A percentile compares a stretch with the other conserved stretches of the same genome.
These are phyloP conservation scores for Branchinecta lynchi DNA, from an alignment of 1,140 invertebrate species.

Conservation along the genomic window DNA sequence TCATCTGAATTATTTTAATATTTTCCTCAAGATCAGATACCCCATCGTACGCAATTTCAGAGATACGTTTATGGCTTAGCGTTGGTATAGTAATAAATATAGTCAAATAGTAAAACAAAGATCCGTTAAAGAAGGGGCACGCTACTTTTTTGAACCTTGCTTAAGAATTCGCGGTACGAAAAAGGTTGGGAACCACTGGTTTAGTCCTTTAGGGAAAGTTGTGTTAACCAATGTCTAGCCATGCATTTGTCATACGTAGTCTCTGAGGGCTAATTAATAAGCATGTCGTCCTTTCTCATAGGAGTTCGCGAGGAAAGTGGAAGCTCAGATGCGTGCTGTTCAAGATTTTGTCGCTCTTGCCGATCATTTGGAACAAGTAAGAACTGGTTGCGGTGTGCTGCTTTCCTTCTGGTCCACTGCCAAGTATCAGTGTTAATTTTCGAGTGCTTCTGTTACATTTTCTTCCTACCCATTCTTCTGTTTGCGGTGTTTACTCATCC, in stretches of 20 bases:
- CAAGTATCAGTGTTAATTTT: conserved; percentile 7
- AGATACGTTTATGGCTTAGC: no score
- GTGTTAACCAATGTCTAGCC: neutral
- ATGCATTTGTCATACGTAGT: neutral
- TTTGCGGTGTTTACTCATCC: conserved; percentile 11
- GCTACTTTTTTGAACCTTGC: no score
- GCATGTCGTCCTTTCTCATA: conserved; percentile 30
- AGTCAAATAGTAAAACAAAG: no score
- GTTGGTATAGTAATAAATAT: no score
- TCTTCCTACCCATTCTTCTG: conserved; percentile 5
- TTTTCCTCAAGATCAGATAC: no score
- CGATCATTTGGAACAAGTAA: conserved; percentile 72
- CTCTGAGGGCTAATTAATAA: conserved; percentile 13
- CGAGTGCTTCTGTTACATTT: neutral
- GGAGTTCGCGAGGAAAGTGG: conserved; percentile 56
- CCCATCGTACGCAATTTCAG: no score
- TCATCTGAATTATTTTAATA: no score
- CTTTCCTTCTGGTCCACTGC: no score
- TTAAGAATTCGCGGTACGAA: no score
- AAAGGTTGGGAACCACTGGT: no score
- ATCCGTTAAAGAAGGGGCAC: no score
- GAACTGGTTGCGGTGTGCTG: conserved; percentile 26
- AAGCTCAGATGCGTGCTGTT: conserved; percentile 50
- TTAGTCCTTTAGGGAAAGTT: no score
- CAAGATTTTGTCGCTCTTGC: conserved; percentile 53